A percentile compares a stretch with the other conserved stretches of the same genome.
phyloP scores from a whole-genome alignment of 1,140 invertebrate genomes.

The Drosophila pachea region DNA sequence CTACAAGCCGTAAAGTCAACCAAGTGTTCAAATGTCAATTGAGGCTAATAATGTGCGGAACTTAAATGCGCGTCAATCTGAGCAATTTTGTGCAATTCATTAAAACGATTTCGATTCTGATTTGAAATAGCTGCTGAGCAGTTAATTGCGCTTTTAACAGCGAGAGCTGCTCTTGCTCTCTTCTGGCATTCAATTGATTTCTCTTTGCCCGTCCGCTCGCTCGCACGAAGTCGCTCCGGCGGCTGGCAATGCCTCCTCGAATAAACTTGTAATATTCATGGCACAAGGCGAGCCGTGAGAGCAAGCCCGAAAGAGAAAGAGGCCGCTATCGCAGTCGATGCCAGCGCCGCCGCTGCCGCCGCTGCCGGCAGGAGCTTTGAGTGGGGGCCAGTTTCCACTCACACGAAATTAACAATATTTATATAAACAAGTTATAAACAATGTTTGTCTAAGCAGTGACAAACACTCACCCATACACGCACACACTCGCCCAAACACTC shows the following conservation, averaged over 20 bases:
- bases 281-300: slow-evolving; percentile 35
- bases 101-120: slow-evolving; percentile 66
- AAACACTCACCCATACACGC: slow-evolving; percentile 55
- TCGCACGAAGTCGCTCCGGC: slow-evolving; percentile 8
- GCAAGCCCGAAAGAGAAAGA: slow-evolving; percentile 23
- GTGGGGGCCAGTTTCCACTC: slow-evolving; percentile 55
- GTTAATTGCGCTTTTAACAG: slow-evolving; percentile 75
- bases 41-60: slow-evolving; percentile 36
- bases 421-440: slow-evolving; percentile 78
- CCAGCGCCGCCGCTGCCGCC: background rate
- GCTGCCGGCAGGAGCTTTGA: slow-evolving; percentile 28
- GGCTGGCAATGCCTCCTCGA: slow-evolving; percentile 25
- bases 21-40: slow-evolving; percentile 42
- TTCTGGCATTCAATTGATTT: background rate
- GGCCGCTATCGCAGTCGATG: background rate
- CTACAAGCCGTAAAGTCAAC: slow-evolving; percentile 14
- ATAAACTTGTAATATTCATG: slow-evolving; percentile 67
- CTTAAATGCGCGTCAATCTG: slow-evolving; percentile 56
- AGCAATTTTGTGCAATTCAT: slow-evolving; percentile 75
- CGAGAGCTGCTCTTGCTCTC: slow-evolving; percentile 23
- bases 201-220: slow-evolving; percentile 10
- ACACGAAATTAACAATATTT: slow-evolving; percentile 73
- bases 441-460: slow-evolving; percentile 76
- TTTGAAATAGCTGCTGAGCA: slow-evolving; percentile 65
- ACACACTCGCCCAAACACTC: slow-evolving; percentile 12